Evolutionary conservation across 2,797 vertebrate genomes (phyloP).

Genomic region (Pelobates cultripes): DNA sequence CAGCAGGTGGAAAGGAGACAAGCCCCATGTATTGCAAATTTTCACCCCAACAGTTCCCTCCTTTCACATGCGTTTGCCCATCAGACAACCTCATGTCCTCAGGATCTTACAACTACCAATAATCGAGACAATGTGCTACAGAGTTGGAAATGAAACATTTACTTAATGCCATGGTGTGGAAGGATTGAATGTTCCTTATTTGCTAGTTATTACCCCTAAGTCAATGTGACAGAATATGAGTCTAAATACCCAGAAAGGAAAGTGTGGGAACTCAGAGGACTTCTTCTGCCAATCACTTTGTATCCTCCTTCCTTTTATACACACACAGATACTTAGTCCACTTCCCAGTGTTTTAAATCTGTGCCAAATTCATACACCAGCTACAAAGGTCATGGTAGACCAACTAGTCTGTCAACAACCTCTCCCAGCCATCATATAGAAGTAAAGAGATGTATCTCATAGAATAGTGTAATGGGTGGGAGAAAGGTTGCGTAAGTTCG

Average conservation of each 20-base stretch:
- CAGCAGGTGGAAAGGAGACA: constrained; percentile 11
- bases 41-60: neutral
- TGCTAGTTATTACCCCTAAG: neutral
- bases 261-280: neutral
- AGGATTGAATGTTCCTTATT: neutral
- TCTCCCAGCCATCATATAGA: constrained; percentile 7
- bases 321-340: neutral
- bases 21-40: constrained; percentile 28
- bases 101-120: constrained; percentile 7
- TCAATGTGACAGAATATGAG: neutral
- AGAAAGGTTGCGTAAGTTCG: neutral
- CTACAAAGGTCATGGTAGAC: constrained; percentile 16
- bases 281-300: neutral
- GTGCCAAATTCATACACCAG: constrained; percentile 51
- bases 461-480: neutral
- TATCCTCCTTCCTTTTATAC: too few relatives aligned
- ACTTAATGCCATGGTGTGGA: constrained; percentile 17
- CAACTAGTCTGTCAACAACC: constrained; percentile 31
- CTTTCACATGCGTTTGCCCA: constrained; percentile 1
- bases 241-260: neutral
- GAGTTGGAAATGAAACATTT: constrained; percentile 12
- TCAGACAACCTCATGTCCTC: constrained; percentile 7
- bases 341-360: constrained; percentile 15
- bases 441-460: neutral
- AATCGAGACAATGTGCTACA: neutral